phyloP scores from a whole-genome alignment of 2,888 invertebrate genomes.

The Tetanocera ferruginea region DNA sequence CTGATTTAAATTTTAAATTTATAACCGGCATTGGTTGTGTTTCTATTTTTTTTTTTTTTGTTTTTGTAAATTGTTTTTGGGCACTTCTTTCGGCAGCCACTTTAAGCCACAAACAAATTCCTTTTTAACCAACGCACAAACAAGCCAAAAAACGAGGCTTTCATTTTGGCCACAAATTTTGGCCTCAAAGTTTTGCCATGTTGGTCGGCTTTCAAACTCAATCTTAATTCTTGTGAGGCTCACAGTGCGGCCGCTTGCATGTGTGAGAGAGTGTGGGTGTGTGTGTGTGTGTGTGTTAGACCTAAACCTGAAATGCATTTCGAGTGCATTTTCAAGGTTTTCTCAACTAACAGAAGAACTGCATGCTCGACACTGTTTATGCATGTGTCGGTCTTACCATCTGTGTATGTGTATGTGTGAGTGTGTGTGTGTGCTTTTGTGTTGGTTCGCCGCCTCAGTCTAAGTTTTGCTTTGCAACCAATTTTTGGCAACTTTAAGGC shows the following conservation, averaged over 20 bases:
- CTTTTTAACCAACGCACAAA: constrained; percentile 27
- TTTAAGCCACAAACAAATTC: constrained; percentile 3
- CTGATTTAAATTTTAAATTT: background rate
- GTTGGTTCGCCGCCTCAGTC: background rate
- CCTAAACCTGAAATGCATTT: constrained; percentile 14
- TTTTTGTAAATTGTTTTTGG: background rate
- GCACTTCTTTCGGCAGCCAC: background rate
- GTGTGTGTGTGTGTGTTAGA: background rate
- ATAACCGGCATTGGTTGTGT: background rate
- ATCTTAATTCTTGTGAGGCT: background rate
- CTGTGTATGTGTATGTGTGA: background rate
- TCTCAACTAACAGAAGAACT: background rate
- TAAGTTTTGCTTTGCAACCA: constrained; percentile 25
- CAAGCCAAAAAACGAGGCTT: constrained; percentile 40
- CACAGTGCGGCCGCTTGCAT: background rate
- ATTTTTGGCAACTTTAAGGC: constrained; percentile 50
- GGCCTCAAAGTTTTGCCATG: constrained; percentile 53
- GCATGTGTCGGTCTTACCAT: background rate
- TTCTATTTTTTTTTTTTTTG: background rate
- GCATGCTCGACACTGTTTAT: background rate
- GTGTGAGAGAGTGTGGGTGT: background rate
- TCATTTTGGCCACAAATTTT: constrained; percentile 53
- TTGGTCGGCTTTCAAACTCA: constrained; percentile 37
- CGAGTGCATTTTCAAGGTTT: constrained; percentile 26
- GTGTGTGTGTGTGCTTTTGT: background rate